Evolutionary conservation across 2,797 vertebrate species (phyloP).

Genomic region (Mormyrus hasselquistii): DNA sequence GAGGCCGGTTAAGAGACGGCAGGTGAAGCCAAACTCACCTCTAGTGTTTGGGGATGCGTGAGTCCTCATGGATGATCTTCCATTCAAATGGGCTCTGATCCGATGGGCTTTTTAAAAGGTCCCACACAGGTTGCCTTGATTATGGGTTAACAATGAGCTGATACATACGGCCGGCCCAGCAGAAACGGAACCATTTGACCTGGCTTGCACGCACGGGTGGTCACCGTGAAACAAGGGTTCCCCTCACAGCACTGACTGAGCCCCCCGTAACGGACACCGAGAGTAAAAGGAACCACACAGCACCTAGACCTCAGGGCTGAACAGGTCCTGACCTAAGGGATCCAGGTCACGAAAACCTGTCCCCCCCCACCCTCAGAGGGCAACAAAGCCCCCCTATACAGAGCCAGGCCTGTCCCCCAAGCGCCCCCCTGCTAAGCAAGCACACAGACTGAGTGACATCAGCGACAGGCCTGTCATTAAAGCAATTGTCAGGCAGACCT

Average conservation of each 20-base stretch:
- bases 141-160: constrained; percentile 9
- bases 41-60: neutral
- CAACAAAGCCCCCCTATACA: constrained; percentile 19
- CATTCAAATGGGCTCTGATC: neutral
- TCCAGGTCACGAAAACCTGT: neutral
- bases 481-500: neutral
- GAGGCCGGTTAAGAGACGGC: neutral
- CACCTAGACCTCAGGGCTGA: constrained; percentile 30
- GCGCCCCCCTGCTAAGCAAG: neutral
- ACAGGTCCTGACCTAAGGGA: constrained; percentile 28
- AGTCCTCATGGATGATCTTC: neutral
- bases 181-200: neutral
- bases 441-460: neutral
- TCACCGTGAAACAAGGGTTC: constrained; percentile 43
- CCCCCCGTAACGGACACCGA: constrained; percentile 7
- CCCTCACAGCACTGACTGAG: constrained; percentile 25
- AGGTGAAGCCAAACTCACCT: neutral
- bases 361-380: neutral
- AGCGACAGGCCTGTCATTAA: neutral
- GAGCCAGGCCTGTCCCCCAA: neutral
- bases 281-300: constrained; percentile 32
- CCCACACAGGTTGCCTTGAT: neutral
- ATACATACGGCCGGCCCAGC: neutral
- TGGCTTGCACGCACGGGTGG: neutral
- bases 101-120: neutral